Percentiles rank a stretch among this genome's conserved stretches.
Evolutionary conservation across 2,888 invertebrate species (phyloP).

Genomic region (Druceiella hillmani): DNA sequence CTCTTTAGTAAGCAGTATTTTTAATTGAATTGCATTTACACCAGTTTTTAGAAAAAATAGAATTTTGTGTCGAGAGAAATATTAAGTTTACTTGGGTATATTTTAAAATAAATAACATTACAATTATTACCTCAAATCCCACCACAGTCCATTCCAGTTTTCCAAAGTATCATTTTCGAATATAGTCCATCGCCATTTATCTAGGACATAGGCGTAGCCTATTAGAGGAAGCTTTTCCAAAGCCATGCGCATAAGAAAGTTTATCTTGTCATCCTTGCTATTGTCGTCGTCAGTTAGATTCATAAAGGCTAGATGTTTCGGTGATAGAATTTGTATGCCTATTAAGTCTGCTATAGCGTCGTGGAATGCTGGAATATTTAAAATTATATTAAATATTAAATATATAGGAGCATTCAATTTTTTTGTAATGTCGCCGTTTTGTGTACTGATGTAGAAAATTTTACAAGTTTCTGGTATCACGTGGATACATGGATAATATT

Average conservation of each 20-base stretch:
- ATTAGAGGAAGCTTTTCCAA: slow-evolving; percentile 43
- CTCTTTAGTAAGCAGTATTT: too few species aligned
- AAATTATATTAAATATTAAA: slow-evolving; percentile 6
- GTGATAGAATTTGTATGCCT: slow-evolving; percentile 52
- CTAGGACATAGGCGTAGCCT: slow-evolving; percentile 42
- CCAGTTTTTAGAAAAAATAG: too few species aligned
- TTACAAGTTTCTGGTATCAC: too few species aligned
- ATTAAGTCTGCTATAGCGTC: slow-evolving; percentile 60
- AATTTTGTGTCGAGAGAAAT: too few species aligned
- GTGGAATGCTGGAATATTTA: slow-evolving; percentile 48
- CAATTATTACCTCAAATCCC: slow-evolving; percentile 40
- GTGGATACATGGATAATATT: too few species aligned
- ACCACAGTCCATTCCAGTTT: slow-evolving; percentile 45
- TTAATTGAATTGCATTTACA: too few species aligned
- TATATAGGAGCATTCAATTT: neutral
- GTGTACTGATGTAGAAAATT: too few species aligned
- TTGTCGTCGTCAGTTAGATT: slow-evolving; percentile 36
- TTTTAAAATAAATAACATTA: slow-evolving; percentile 1
- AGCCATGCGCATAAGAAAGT: slow-evolving; percentile 42
- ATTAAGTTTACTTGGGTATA: too few species aligned
- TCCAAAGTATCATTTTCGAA: slow-evolving; percentile 36
- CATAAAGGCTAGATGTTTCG: slow-evolving; percentile 43
- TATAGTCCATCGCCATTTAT: slow-evolving; percentile 46
- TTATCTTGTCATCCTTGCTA: slow-evolving; percentile 35
- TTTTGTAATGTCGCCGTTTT: too few species aligned